Conservation (phyloP, 2,888 invertebrate species). For the Heliconius hortense region DNA sequence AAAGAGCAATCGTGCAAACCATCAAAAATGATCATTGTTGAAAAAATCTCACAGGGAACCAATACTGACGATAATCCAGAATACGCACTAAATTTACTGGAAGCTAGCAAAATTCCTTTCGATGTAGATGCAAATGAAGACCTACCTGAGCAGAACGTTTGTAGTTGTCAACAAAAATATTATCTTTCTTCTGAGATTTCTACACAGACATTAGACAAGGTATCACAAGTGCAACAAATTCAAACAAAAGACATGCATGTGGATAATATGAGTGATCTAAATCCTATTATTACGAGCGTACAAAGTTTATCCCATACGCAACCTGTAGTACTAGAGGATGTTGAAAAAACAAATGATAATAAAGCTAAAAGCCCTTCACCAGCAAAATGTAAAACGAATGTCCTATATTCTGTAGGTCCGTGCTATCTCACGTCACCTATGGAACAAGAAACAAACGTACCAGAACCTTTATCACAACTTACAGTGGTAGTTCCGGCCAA, state of each 20-base stretch:
- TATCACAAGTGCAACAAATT: not conserved
- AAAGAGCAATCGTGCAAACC: not conserved
- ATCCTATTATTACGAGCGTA: slow-evolving; percentile 20
- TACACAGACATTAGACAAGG: not conserved
- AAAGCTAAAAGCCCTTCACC: not conserved
- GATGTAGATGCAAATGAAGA: not conserved
- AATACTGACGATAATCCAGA: slow-evolving; percentile 34
- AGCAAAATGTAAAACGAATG: slow-evolving; percentile 13
- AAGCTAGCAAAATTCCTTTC: slow-evolving; percentile 10
- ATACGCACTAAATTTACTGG: slow-evolving; percentile 26
- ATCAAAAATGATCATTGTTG: not conserved
- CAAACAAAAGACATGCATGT: not conserved
- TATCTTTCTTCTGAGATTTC: not conserved
- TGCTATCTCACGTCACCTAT: not conserved
- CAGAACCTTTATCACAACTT: not conserved
- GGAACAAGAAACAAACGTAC: not conserved
- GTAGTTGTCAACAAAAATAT: not conserved
- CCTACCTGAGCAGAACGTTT: not conserved
- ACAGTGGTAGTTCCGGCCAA: not conserved
- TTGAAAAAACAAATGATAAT: not conserved
- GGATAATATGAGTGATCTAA: not conserved
- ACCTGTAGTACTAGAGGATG: not conserved
- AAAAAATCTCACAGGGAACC: slow-evolving; percentile 4
- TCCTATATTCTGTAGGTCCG: not conserved
- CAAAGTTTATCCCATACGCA: slow-evolving; percentile 7